Base-by-base conservation (phyloP, 2,113 vertebrate species). In the Oncorhynchus keta region DNA sequence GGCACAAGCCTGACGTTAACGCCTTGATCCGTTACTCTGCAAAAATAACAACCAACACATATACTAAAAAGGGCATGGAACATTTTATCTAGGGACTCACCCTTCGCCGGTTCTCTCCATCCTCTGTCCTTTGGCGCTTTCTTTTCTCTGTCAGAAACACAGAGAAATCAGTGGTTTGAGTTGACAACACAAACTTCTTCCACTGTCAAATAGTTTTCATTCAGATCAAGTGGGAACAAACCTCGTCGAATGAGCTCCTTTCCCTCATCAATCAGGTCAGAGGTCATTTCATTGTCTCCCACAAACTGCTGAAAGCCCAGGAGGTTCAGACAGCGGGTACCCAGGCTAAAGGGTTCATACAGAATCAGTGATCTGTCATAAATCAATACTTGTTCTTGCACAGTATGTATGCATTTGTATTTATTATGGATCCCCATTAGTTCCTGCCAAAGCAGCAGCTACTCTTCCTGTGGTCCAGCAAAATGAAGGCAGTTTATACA, bases 271-370 rank as follows among this genome's bases (percentile, higher is more conserved):
- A 97, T 96, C 77, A 99, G 93, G 90, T 99, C 97, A 68, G 98
- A 99, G 20, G 97, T 98, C 96, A 99, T 95, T 85, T 99, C 97
- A 0, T 93, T 96, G 90, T 99, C 97, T 16, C 96, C 98, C 94
- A 98, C 94, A 70, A 99, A 99, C 90, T 99, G 97, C 89, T 99
- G 97, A 87, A 99, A 99, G 83, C 97, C 98, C 86, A 99, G 84
- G 68, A 98, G 95, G 92, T 99, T 99, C 86, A 99, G 93, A 83
- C 96, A 98, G 74, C 96, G 96, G n/a, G 96, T 99, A 68, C 97
- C 97, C 87, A 99, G 90, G 90, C 97, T 99, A 81, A 1, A 67
- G 1, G 70, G 2, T 22, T 20, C 13, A 67, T 45, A 30, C 67
- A 20, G 28, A 39, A 13, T 73, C 20, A 8, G 14, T 24, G 11